Percentiles rank a stretch among this genome's conserved stretches.
Evolutionary conservation across 1,140 invertebrate species (phyloP).

Genomic region (Geopemphigus sp.): DNA sequence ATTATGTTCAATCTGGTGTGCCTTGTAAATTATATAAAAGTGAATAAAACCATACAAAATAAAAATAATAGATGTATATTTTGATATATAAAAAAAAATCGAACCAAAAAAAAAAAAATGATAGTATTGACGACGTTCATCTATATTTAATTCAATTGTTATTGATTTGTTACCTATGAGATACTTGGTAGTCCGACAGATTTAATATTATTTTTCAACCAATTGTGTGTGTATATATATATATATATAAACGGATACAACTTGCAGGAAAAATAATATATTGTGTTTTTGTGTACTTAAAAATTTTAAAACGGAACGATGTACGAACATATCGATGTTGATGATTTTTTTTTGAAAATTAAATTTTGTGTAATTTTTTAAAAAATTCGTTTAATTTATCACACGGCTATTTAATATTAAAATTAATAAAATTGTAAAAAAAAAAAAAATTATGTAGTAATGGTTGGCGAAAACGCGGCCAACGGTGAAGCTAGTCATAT

Average conservation of each 20-base stretch:
- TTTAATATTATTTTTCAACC: conserved; percentile 40
- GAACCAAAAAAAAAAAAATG: conserved; percentile 20
- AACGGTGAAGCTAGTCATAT: conserved; percentile 48
- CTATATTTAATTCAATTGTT: conserved; percentile 42
- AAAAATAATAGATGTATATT: conserved; percentile 43
- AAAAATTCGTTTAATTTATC: conserved; percentile 18
- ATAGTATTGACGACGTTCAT: conserved; percentile 47
- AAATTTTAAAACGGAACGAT: conserved; percentile 34
- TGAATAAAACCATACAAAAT: conserved; percentile 44
- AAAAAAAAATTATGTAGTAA: background rate
- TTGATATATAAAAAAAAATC: conserved; percentile 44
- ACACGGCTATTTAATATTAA: conserved; percentile 8
- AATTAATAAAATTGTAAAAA: conserved; percentile 22
- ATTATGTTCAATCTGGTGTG: conserved; percentile 49
- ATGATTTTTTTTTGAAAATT: conserved; percentile 26
- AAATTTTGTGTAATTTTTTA: conserved; percentile 32
- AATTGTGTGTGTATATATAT: conserved; percentile 39
- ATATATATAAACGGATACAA: conserved; percentile 8
- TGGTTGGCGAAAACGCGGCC: conserved; percentile 30
- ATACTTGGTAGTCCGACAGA: conserved; percentile 24
- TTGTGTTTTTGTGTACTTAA: conserved; percentile 43
- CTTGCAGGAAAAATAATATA: conserved; percentile 5
- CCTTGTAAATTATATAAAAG: conserved; percentile 48
- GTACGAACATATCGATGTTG: conserved; percentile 44
- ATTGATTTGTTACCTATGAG: conserved; percentile 38